Conservation (phyloP, 2,888 invertebrate genomes). For the Stenodera caucasica region DNA sequence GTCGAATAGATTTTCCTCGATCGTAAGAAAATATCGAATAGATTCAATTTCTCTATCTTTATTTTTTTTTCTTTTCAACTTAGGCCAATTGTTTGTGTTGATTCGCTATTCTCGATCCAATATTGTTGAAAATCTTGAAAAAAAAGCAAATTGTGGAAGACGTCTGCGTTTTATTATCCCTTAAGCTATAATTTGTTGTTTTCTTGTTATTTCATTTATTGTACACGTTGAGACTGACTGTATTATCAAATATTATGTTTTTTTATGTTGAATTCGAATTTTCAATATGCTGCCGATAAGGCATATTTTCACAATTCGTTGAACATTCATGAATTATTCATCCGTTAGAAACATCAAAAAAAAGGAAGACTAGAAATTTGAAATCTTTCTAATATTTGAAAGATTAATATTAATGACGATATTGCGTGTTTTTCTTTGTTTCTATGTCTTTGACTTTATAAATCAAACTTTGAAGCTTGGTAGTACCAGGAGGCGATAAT, state of each 20-base stretch:
- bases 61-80: too few species aligned
- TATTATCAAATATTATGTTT: neutral
- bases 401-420: too few species aligned
- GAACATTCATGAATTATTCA: neutral
- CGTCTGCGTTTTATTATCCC: neutral
- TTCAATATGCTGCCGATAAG: constrained; percentile 1
- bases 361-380: neutral
- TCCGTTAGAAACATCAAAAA: neutral
- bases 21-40: too few species aligned
- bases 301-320: constrained; percentile 5
- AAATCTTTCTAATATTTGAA: neutral
- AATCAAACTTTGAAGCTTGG: neutral
- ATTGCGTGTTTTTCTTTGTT: neutral
- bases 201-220: neutral
- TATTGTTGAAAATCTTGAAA: too few species aligned
- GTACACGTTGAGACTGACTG: neutral
- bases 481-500: neutral
- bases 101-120: too few species aligned
- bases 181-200: neutral
- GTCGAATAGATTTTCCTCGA: too few species aligned
- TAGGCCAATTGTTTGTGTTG: too few species aligned
- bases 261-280: neutral
- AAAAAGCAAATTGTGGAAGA: neutral
- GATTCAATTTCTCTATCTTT: too few species aligned
- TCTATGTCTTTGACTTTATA: too few species aligned